phyloP scores from a whole-genome alignment of 2,888 invertebrate genomes.

The Ectemnius lituratus region DNA sequence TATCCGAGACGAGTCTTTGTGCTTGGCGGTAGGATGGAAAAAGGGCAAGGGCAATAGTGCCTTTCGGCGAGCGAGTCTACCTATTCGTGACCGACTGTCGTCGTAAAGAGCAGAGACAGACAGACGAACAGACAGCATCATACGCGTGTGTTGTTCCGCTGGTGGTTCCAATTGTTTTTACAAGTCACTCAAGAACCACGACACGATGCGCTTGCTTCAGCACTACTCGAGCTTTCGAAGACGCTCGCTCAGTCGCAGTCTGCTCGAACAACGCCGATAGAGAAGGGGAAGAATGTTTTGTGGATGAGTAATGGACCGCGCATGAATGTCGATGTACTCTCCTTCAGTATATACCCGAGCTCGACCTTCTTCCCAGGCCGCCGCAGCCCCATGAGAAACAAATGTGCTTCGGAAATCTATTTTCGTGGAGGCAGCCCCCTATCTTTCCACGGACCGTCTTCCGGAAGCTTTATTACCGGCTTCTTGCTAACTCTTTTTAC shows the following conservation, averaged over 20 bases:
- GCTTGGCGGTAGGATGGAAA: too few relatives aligned
- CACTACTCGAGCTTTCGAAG: too few relatives aligned
- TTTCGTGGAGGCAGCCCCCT: neutral
- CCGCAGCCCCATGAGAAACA: neutral
- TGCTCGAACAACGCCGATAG: neutral
- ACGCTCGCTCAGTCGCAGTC: neutral
- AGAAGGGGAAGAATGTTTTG: neutral
- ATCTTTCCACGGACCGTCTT: neutral
- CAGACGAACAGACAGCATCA: neutral
- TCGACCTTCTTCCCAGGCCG: too few relatives aligned
- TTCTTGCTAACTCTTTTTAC: neutral
- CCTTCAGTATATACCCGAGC: too few relatives aligned
- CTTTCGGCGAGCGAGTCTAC: too few relatives aligned
- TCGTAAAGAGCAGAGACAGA: conserved; percentile 26
- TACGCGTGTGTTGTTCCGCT: conserved; percentile 14
- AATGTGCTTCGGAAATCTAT: conserved; percentile 5
- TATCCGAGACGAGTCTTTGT: too few relatives aligned
- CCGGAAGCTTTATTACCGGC: conserved; percentile 4
- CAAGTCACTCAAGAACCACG: conserved; percentile 47
- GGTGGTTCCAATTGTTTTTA: conserved; percentile 51
- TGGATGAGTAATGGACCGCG: conserved; percentile 7
- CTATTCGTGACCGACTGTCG: too few relatives aligned
- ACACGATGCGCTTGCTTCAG: conserved; percentile 2
- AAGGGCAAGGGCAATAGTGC: too few relatives aligned
- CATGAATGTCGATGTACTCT: neutral